Conservation (phyloP, 1,140 invertebrate species). For the Drosophila ambigua region DNA sequence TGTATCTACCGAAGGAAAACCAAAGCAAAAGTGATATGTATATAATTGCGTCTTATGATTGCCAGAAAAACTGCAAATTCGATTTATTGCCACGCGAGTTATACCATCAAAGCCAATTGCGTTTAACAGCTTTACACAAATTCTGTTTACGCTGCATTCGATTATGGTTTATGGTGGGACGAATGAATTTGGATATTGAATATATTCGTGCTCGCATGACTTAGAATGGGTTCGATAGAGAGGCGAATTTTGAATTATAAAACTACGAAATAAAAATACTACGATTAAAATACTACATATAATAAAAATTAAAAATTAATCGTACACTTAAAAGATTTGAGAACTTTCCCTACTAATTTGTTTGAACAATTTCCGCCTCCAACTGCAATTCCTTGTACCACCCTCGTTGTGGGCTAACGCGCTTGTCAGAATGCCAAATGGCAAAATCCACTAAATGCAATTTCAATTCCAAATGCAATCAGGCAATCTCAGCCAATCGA, state of each 20-base stretch:
- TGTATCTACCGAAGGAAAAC: too few relatives aligned
- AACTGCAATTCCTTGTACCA: not conserved
- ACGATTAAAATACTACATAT: too few relatives aligned
- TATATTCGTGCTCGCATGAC: too few relatives aligned
- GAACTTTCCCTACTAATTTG: not conserved
- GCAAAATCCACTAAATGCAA: conserved; percentile 56
- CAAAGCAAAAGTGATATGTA: too few relatives aligned
- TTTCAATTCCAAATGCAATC: conserved; percentile 65
- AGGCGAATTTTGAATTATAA: not conserved
- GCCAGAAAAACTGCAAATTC: conserved; percentile 26
- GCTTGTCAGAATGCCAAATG: conserved; percentile 46
- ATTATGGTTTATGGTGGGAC: conserved; percentile 3
- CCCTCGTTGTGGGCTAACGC: not conserved
- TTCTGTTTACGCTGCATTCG: conserved; percentile 34
- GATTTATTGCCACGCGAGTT: conserved; percentile 34
- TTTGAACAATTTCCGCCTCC: not conserved
- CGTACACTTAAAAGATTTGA: too few relatives aligned
- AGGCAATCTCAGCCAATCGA: conserved; percentile 50
- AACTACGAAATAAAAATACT: too few relatives aligned
- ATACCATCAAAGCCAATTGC: conserved; percentile 50
- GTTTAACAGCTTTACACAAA: conserved; percentile 33
- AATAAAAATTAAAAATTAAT: too few relatives aligned
- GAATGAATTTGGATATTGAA: too few relatives aligned
- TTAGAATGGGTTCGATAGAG: not conserved
- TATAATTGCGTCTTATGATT: conserved; percentile 17